These are phyloP conservation scores for Caenorhabditis sp. DNA, from an alignment of 2,888 invertebrate species.

Conservation along the genomic window DNA sequence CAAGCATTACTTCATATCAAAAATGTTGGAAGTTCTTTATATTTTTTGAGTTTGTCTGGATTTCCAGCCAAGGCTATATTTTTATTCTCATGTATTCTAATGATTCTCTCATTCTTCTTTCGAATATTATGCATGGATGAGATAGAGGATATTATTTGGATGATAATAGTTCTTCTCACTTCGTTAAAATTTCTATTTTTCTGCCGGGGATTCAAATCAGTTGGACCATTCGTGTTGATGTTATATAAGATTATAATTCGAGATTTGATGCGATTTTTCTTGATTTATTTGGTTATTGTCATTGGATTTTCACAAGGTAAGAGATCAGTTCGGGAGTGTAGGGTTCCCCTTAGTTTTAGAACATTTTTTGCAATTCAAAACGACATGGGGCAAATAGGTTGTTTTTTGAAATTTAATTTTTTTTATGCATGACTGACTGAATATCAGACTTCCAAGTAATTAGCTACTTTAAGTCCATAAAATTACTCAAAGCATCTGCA, in stretches of 20 bases:
- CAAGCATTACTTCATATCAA: constrained; percentile 72
- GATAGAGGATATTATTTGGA: constrained; percentile 87
- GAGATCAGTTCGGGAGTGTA: constrained; percentile 21
- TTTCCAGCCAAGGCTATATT: constrained; percentile 92
- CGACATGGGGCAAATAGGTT: too few relatives aligned
- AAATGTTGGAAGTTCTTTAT: constrained; percentile 91
- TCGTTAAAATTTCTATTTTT: constrained; percentile 97
- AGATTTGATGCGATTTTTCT: constrained; percentile 92
- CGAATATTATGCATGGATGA: constrained; percentile 85
- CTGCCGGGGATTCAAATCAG: constrained; percentile 95
- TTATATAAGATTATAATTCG: constrained; percentile 98
- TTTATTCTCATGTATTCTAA: constrained; percentile 87
- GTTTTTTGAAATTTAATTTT: too few relatives aligned
- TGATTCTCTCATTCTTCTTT: constrained; percentile 85
- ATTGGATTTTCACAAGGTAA: constrained; percentile 94
- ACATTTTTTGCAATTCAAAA: too few relatives aligned
- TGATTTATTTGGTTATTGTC: constrained; percentile 94
- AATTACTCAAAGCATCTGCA: too few relatives aligned
- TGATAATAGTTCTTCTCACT: constrained; percentile 92
- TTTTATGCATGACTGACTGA: too few relatives aligned
- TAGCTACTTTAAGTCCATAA: too few relatives aligned
- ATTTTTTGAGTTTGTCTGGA: constrained; percentile 90
- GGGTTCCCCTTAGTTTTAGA: too few relatives aligned
- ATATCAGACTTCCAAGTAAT: too few relatives aligned
- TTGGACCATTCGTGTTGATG: constrained; percentile 99